phyloP scores from a whole-genome alignment of 2,113 vertebrate genomes.

The Aspiorhynchus laticeps region DNA sequence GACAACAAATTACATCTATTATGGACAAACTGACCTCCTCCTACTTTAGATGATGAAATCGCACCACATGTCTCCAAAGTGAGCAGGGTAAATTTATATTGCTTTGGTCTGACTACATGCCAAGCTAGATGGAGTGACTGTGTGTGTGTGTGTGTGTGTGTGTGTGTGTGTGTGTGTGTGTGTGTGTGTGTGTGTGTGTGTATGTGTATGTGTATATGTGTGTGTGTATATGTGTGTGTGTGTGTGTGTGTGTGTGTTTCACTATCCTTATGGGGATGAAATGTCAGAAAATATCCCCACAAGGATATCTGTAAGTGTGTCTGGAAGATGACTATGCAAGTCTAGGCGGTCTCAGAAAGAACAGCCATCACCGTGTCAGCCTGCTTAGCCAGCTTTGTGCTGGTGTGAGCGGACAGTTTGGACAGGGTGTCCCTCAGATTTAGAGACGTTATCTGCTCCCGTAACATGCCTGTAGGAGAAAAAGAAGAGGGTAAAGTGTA shows the following conservation, averaged over 20 bases:
- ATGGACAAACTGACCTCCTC: conserved; percentile 23
- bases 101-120: conserved; percentile 46
- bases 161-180: background rate
- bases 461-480: conserved; percentile 72
- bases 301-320: background rate
- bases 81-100: conserved; percentile 13
- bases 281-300: background rate
- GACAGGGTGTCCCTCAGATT: conserved; percentile 80
- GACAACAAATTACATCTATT: conserved; percentile 20
- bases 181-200: background rate
- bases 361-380: conserved; percentile 74
- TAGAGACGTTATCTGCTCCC: conserved; percentile 78
- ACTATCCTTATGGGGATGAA: conserved; percentile 8
- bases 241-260: background rate
- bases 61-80: background rate
- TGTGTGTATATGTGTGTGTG: background rate
- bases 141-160: background rate
- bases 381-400: conserved; percentile 76
- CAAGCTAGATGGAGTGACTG: conserved; percentile 22
- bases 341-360: conserved; percentile 67
- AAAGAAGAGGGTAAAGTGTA: conserved; percentile 1
- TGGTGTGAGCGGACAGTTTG: conserved; percentile 76
- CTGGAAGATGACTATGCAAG: conserved; percentile 6
- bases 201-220: too few species aligned
- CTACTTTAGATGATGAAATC: conserved; percentile 30